Conservation (phyloP, 2,888 invertebrate genomes). For the Oasisia sp. region DNA sequence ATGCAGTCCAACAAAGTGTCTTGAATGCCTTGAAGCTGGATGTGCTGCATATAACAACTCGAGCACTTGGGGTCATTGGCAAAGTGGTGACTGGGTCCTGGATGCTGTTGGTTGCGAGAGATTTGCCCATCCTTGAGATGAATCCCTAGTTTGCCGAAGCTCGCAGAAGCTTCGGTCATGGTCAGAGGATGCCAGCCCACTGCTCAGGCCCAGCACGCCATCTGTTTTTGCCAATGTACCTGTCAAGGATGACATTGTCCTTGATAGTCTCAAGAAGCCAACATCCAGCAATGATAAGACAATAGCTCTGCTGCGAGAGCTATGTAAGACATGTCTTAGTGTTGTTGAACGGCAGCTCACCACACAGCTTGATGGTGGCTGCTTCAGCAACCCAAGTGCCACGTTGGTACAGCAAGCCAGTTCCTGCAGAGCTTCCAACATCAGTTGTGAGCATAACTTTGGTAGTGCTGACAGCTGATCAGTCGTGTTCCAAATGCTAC, state of each 20-base stretch:
- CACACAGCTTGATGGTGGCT: background rate
- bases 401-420: background rate
- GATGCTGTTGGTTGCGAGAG: background rate
- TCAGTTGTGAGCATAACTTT: background rate
- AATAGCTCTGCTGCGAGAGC: background rate
- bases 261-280: slow-evolving; percentile 14
- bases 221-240: too few relatives aligned
- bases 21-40: background rate
- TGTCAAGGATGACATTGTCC: background rate
- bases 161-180: background rate
- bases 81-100: too few relatives aligned
- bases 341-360: background rate
- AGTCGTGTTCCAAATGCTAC: too few relatives aligned
- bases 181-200: background rate
- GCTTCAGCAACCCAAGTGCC: background rate
- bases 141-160: background rate
- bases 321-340: background rate
- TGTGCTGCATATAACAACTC: too few relatives aligned
- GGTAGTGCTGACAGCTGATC: background rate
- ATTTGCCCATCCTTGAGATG: background rate
- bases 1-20: slow-evolving; percentile 20
- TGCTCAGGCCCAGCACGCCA: background rate
- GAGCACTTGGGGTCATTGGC: too few relatives aligned
- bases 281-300: background rate
- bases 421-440: background rate